Percentiles rank a stretch among this genome's conserved stretches.
Conservation (phyloP, 2,113 vertebrate genomes). For the Agelaius tricolor region DNA sequence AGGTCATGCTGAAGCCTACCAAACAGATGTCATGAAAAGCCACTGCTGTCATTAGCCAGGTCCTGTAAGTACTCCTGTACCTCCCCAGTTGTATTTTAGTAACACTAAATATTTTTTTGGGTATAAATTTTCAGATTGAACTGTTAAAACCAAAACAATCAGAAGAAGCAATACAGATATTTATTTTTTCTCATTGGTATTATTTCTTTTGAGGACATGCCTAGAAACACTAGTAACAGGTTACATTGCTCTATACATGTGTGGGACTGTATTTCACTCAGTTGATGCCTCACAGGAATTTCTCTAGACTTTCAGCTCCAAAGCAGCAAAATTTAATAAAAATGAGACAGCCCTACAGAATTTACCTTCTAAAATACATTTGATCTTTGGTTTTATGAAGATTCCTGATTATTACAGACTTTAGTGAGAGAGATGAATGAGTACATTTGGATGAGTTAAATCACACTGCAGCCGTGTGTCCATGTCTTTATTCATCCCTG, state of each 20-base stretch:
- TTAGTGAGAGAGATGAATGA: background rate
- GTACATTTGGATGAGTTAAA: background rate
- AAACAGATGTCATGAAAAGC: constrained; percentile 70
- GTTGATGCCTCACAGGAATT: background rate
- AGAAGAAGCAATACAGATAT: background rate
- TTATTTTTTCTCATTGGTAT: background rate
- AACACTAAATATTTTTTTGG: background rate
- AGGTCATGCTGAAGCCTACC: constrained; percentile 73
- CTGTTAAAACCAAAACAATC: background rate
- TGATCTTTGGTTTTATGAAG: background rate
- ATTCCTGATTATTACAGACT: background rate
- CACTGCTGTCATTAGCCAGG: constrained; percentile 45
- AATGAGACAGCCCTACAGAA: background rate
- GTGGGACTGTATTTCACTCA: background rate
- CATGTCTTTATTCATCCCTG: background rate
- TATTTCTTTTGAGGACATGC: background rate
- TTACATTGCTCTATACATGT: background rate
- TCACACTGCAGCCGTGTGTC: background rate
- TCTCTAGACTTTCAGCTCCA: background rate
- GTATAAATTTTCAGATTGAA: background rate
- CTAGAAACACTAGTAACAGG: background rate
- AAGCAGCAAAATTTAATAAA: background rate
- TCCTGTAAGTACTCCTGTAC: constrained; percentile 49
- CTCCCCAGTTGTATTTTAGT: constrained; percentile 34
- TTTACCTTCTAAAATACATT: background rate